Evolutionary conservation across 1,140 invertebrate genomes (phyloP).

Genomic region (Lineus longissimus): DNA sequence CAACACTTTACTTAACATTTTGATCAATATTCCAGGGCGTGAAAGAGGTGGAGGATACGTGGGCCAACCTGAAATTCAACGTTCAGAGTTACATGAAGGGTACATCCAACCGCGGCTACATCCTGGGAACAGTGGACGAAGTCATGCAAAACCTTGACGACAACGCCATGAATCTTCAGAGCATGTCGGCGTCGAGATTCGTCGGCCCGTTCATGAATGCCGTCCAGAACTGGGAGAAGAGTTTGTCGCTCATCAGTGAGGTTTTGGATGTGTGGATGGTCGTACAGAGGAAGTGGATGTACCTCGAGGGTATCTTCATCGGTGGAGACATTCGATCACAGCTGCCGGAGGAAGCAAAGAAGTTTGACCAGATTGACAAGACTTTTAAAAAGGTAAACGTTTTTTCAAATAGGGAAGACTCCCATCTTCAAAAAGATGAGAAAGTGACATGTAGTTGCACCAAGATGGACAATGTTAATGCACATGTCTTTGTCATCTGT

Average conservation of each 20-base stretch:
- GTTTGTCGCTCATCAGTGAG: constrained; percentile 73
- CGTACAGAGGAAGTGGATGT: constrained; percentile 83
- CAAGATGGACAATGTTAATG: constrained; percentile 4
- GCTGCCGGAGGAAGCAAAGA: constrained; percentile 79
- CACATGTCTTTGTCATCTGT: too few relatives aligned
- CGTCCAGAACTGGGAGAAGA: constrained; percentile 80
- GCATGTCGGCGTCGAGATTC: constrained; percentile 84
- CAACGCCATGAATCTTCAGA: constrained; percentile 82
- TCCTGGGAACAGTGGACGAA: constrained; percentile 77
- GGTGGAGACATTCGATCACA: constrained; percentile 80
- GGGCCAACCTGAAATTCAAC: constrained; percentile 70
- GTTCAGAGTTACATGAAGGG: constrained; percentile 60
- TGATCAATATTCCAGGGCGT: constrained; percentile 63
- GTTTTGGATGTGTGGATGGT: constrained; percentile 79
- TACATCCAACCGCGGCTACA: constrained; percentile 63
- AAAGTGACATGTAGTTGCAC: neutral
- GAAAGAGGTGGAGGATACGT: constrained; percentile 67
- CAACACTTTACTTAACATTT: too few relatives aligned
- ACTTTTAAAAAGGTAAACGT: constrained; percentile 65
- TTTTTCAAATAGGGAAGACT: neutral
- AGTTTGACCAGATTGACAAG: constrained; percentile 84
- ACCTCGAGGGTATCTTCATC: constrained; percentile 85
- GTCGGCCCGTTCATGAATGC: constrained; percentile 76
- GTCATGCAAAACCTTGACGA: constrained; percentile 78
- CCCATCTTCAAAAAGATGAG: too few relatives aligned